These are phyloP conservation scores for Eupristina koningsbergeri DNA, from an alignment of 1,140 invertebrate genomes.

Conservation along the genomic window DNA sequence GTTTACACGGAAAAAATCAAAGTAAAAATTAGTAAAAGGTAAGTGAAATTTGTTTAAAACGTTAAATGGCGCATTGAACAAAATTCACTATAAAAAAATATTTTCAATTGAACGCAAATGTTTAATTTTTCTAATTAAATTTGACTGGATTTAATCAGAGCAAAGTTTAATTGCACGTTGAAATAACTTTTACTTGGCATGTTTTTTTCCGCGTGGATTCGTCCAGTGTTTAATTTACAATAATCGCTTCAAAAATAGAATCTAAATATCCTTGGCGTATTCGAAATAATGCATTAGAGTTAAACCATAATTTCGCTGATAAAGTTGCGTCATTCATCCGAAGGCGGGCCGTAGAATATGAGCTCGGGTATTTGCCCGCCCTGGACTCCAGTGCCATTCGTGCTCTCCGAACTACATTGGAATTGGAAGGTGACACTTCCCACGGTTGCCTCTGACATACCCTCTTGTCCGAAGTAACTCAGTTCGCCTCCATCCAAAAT, in stretches of 20 bases:
- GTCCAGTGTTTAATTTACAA: conserved; percentile 12
- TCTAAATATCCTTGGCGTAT: conserved; percentile 22
- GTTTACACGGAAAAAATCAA: background rate
- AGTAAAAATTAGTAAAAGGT: background rate
- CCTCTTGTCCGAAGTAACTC: conserved; percentile 96
- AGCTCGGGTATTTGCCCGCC: conserved; percentile 95
- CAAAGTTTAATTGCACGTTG: background rate
- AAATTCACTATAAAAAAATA: background rate
- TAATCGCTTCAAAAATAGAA: conserved; percentile 40
- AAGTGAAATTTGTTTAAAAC: background rate
- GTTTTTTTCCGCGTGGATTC: background rate
- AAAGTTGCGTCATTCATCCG: conserved; percentile 71
- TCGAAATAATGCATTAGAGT: background rate
- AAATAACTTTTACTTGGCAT: background rate
- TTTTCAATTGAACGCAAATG: background rate
- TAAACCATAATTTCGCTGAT: conserved; percentile 51
- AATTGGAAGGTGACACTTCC: conserved; percentile 94
- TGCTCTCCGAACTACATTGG: conserved; percentile 94
- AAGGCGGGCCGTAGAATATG: conserved; percentile 89
- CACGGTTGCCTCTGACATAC: conserved; percentile 91
- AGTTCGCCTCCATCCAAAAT: conserved; percentile 92
- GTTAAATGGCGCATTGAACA: background rate
- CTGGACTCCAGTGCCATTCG: conserved; percentile 94
- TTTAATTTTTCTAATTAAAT: background rate
- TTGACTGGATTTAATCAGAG: background rate